Conservation (phyloP, 1,140 invertebrate species). For the Harpegnathos saltator region DNA sequence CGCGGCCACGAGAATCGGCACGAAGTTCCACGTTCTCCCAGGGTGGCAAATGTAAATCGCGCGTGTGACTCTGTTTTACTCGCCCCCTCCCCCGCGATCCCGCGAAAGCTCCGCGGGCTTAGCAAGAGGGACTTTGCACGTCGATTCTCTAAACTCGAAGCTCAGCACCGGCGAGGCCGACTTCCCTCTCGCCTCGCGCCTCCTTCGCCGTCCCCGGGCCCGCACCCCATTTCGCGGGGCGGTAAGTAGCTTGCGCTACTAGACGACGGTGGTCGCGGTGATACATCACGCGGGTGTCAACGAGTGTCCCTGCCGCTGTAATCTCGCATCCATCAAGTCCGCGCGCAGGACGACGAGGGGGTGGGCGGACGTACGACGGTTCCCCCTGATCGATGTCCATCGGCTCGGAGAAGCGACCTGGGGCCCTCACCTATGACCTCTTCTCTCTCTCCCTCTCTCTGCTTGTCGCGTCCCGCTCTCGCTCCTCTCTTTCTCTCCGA, state of each 20-base stretch:
- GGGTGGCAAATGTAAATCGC: too few relatives aligned
- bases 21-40: too few relatives aligned
- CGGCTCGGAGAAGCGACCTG: constrained; percentile 62
- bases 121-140: too few relatives aligned
- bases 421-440: constrained; percentile 67
- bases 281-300: constrained; percentile 79
- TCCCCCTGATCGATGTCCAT: constrained; percentile 76
- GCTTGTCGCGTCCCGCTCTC: neutral
- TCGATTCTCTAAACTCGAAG: too few relatives aligned
- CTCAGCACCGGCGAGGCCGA: constrained; percentile 41
- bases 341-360: constrained; percentile 44
- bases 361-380: constrained; percentile 57
- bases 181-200: constrained; percentile 51
- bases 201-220: constrained; percentile 38
- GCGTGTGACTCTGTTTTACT: too few relatives aligned
- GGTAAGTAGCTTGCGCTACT: constrained; percentile 71
- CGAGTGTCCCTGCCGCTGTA: constrained; percentile 77
- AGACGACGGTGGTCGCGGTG: constrained; percentile 69
- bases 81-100: too few relatives aligned
- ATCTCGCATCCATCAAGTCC: constrained; percentile 79
- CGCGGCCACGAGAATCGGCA: too few relatives aligned
- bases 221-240: constrained; percentile 58
- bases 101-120: too few relatives aligned
- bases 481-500: constrained; percentile 5
- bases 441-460: too few relatives aligned